Base-by-base conservation (phyloP, 2,888 invertebrate species). In the Ormia ochracea region DNA sequence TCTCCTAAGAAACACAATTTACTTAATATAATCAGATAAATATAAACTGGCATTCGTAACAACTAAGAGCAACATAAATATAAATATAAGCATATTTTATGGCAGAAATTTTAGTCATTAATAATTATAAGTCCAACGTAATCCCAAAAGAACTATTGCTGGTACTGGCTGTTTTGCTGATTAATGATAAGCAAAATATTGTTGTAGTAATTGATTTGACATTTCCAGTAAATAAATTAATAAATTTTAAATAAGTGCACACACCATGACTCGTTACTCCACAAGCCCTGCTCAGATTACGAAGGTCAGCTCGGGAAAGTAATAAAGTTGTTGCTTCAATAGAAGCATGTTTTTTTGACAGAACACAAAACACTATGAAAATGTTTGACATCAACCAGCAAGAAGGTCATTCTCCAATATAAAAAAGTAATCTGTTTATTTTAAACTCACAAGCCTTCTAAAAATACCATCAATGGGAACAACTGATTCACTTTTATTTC, bases 151-250 rank as follows among this genome's bases (percentile, higher is more conserved):
- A 52, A 6, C n/a, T 52, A 9, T 0, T 38, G 3, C n/a, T 38
- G 17, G n/a, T 41, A 10, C 21, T 28, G 41, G 31, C 21, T 31
- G 9, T n/a, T 14, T 9, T 19, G 28, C 41, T 43, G 21, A 38
- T 31, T 19, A 43, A 54, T 48, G 17, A 50, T 59, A 28, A 38
- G 38, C 28, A 50, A 48, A 70, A 48, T 59, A 59, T 50, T 59
- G 6, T 26, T 50, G 6, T 10, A 14, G 38, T 59, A 70, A 70
- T 70, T 70, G 59, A 33, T 72, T 63, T 63, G 72, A 61, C 52
- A 63, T 61, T 43, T 69, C 17, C 10, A 23, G 28, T 36, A 56
- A 56, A 33, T 56, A 36, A 36, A 19, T 36, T 56, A 56, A 21
- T 36, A 21, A 21, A 56, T 36, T 33, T 36, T 1, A n/a, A 21